phyloP scores from a whole-genome alignment of 2,888 invertebrate genomes.

The Graphium colonna region DNA sequence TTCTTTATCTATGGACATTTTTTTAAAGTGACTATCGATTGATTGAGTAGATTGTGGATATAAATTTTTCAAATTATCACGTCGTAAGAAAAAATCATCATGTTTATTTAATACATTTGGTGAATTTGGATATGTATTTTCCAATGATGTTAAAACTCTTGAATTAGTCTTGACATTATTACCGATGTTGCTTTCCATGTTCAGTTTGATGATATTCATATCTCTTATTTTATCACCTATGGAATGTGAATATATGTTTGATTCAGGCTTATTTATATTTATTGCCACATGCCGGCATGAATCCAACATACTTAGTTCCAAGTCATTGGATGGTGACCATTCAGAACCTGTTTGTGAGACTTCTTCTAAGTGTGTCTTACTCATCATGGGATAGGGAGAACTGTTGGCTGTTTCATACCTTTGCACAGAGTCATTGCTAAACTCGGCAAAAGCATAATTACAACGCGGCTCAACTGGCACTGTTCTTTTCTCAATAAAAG shows the following conservation, averaged over 20 bases:
- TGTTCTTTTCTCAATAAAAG: constrained; percentile 48
- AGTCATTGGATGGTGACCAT: constrained; percentile 56
- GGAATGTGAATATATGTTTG: background rate
- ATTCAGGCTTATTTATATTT: constrained; percentile 28
- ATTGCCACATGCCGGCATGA: constrained; percentile 40
- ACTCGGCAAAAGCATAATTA: constrained; percentile 32
- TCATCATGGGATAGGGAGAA: constrained; percentile 55
- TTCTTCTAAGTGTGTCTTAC: constrained; percentile 43
- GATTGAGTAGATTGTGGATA: constrained; percentile 29
- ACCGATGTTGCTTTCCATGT: too few relatives aligned
- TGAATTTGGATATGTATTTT: constrained; percentile 36
- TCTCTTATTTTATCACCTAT: background rate
- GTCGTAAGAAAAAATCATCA: constrained; percentile 59
- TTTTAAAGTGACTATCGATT: constrained; percentile 42
- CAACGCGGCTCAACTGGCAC: constrained; percentile 36
- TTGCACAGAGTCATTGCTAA: constrained; percentile 53
- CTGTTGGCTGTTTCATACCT: constrained; percentile 58
- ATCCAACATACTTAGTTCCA: constrained; percentile 67
- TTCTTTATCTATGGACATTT: constrained; percentile 51
- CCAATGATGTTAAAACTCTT: constrained; percentile 37
- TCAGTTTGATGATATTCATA: too few relatives aligned
- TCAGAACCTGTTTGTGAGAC: constrained; percentile 32
- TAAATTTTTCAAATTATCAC: constrained; percentile 46
- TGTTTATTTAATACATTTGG: constrained; percentile 46
- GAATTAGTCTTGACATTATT: constrained; percentile 1